phyloP scores from a whole-genome alignment of 2,797 vertebrate species.

The Sardinella longiceps region DNA sequence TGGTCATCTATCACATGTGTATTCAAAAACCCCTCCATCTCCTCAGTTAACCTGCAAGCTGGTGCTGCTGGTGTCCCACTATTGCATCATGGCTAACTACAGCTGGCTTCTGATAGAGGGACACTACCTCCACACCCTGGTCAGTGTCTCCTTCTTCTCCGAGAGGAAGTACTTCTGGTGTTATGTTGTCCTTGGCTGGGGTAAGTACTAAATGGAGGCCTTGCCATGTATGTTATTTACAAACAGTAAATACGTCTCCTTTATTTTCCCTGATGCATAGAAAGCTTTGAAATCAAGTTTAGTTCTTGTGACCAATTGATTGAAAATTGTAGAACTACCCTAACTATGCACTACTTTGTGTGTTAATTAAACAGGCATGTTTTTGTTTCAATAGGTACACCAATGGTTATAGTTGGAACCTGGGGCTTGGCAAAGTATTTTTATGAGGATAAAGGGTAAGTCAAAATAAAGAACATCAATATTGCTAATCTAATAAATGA shows the following conservation, averaged over 20 bases:
- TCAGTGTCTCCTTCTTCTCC: constrained; percentile 88
- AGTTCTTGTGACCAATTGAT: background rate
- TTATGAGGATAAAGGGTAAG: constrained; percentile 88
- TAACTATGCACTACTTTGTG: too few species aligned
- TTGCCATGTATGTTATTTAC: background rate
- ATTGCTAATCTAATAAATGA: background rate
- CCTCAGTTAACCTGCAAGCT: constrained; percentile 87
- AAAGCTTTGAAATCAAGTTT: background rate
- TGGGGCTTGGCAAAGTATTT: constrained; percentile 87
- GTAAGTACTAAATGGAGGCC: constrained; percentile 67
- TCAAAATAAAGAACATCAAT: constrained; percentile 18
- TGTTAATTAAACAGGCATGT: too few species aligned
- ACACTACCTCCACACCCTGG: constrained; percentile 91
- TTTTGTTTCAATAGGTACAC: constrained; percentile 74
- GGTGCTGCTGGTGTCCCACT: constrained; percentile 89
- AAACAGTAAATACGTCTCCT: background rate
- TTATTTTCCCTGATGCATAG: background rate
- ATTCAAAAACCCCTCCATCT: constrained; percentile 36
- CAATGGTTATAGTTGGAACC: constrained; percentile 74
- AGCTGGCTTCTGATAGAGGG: constrained; percentile 94
- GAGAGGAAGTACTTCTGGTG: constrained; percentile 84
- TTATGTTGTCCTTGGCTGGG: constrained; percentile 90
- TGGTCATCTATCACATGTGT: background rate
- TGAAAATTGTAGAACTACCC: background rate
- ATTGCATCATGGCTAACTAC: constrained; percentile 93